phyloP scores from a whole-genome alignment of 2,113 vertebrate species.

The Sylvilagus bachmani region DNA sequence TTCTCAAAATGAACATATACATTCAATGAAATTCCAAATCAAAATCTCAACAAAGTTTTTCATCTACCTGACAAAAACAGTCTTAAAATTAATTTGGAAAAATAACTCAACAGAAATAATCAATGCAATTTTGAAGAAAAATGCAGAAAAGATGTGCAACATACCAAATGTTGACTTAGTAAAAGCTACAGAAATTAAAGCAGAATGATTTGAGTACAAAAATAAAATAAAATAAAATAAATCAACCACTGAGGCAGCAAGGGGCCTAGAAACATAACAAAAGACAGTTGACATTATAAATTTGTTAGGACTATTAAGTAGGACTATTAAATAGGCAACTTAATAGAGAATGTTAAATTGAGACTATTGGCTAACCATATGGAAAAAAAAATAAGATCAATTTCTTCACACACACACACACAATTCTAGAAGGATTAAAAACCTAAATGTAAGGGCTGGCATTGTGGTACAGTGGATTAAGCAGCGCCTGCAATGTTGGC shows the following conservation, averaged over 20 bases:
- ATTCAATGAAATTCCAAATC: not conserved
- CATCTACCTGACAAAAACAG: not conserved
- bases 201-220: not conserved
- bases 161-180: not conserved
- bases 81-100: constrained; percentile 37
- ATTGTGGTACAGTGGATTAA: no score
- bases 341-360: not conserved
- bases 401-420: not conserved
- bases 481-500: no score
- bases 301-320: not conserved
- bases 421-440: not conserved
- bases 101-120: constrained; percentile 1
- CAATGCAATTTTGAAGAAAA: constrained; percentile 32
- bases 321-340: not conserved
- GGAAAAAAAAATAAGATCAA: constrained; percentile 3
- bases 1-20: constrained; percentile 38
- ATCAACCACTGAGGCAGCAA: not conserved
- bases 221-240: not conserved
- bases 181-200: constrained; percentile 40
- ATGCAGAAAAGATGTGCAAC: not conserved
- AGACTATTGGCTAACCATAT: not conserved
- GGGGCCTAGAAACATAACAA: not conserved
- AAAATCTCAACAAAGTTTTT: constrained; percentile 24
- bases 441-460: not conserved
- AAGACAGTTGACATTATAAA: not conserved